Evolutionary conservation across 2,888 invertebrate species (phyloP), one percentile per base, ranked within the genome.

Genomic region (Blastobasis lacticolella): DNA sequence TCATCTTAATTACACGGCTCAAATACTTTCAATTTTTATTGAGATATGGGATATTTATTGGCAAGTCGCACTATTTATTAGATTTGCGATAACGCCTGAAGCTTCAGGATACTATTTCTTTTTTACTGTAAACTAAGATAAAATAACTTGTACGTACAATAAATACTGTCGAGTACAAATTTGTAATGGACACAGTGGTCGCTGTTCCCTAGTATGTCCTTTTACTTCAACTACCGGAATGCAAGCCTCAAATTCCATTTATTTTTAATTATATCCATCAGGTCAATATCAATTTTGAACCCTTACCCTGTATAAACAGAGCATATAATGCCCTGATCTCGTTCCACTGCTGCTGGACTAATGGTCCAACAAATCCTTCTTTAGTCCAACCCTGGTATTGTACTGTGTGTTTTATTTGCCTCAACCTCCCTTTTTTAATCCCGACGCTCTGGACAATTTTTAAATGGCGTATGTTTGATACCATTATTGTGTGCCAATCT

Each of bases 401-500:
- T 23, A 23, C 23, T 23, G 23, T 23, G 23, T 23, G 23, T 23
- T 23, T 23, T 23, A 23, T 23, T 23, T 23, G 23, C 23, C 23
- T 23, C 23, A 23, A 23, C 23, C 23, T 23, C 23, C 78, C 77
- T 83, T 84, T 86, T 85, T 86, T 82, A 79, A 73, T 78, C 23
- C 23, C 23, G 23, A 23, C 23, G 23, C 23, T 72, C 75, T 2
- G 77, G 75, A 79, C 86, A 85, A 83, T 87, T 88, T 88, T 88
- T 82, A 87, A 87, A 86, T 81, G 84, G 83, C 81, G 78, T 80
- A 84, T 79, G 80, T 82, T 86, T 87, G 87, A 86, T 84, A 85
- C 85, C 83, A 85, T 87, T 88, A 88, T 88, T 88, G 88, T 88
- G 83, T 88, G 87, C 87, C 88, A 88, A 87, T 88, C 88, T 86